A percentile compares a stretch with the other conserved stretches of the same genome.
Evolutionary conservation across 2,797 vertebrate species (phyloP).

Genomic region (Phoeniculus purpureus): DNA sequence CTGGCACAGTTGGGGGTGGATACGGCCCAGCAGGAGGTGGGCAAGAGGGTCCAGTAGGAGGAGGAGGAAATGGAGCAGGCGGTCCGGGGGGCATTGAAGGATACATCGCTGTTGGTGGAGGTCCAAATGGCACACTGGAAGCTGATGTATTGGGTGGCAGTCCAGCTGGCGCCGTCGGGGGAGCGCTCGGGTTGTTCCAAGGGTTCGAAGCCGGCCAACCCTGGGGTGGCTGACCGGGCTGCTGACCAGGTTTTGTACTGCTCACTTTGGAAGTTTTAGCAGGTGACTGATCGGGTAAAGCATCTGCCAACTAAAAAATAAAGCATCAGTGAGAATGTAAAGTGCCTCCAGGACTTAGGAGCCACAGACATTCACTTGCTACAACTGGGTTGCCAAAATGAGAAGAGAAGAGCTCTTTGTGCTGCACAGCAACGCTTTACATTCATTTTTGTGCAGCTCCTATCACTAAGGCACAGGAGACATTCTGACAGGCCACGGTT

Average conservation of each 20-base stretch:
- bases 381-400: neutral
- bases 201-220: constrained; percentile 78
- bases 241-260: constrained; percentile 81
- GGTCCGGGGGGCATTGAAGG: constrained; percentile 81
- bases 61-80: constrained; percentile 80
- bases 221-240: constrained; percentile 72
- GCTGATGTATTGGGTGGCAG: constrained; percentile 76
- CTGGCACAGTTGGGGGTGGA: constrained; percentile 77
- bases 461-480: neutral
- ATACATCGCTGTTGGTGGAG: constrained; percentile 80
- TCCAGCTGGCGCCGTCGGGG: constrained; percentile 75
- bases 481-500: neutral
- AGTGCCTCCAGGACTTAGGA: rapidly evolving
- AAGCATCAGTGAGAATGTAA: neutral
- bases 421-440: neutral
- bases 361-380: neutral
- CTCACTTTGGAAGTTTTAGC: constrained; percentile 84
- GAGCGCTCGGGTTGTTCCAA: constrained; percentile 79
- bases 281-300: constrained; percentile 85
- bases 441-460: constrained; percentile 2
- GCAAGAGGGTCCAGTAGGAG: constrained; percentile 78
- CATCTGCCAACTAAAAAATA: constrained; percentile 88
- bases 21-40: constrained; percentile 82
- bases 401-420: neutral
- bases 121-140: constrained; percentile 79